phyloP scores from a whole-genome alignment of 2,797 vertebrate genomes.

The Falco novaeseelandiae region DNA sequence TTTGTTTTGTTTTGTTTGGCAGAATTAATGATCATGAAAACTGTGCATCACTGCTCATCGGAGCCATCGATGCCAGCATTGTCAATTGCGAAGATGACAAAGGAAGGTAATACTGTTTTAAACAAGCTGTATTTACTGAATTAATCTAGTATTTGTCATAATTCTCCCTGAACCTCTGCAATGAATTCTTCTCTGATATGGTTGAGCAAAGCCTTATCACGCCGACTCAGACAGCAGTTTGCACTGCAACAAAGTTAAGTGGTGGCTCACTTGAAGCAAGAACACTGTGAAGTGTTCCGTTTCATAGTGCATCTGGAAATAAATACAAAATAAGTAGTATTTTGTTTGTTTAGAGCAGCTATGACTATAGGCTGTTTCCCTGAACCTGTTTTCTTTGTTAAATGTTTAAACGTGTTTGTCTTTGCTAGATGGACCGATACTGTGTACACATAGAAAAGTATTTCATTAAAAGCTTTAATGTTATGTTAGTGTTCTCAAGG shows the following conservation, averaged over 20 bases:
- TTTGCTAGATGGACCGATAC: not conserved
- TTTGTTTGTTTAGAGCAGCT: not conserved
- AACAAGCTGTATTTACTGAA: not conserved
- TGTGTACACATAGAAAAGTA: not conserved
- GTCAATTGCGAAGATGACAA: conserved; percentile 88
- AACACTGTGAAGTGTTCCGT: not conserved
- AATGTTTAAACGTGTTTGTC: not conserved
- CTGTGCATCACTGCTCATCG: conserved; percentile 90
- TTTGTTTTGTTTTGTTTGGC: conserved; percentile 37
- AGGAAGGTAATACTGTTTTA: conserved; percentile 81
- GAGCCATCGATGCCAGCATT: conserved; percentile 90
- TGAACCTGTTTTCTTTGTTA: not conserved
- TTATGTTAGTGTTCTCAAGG: not conserved
- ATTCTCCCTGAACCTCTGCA: not conserved
- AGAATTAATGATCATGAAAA: conserved; percentile 93
- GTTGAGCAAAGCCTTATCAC: not conserved
- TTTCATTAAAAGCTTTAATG: not conserved
- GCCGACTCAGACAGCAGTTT: not conserved
- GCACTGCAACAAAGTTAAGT: not conserved
- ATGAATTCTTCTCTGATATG: not conserved
- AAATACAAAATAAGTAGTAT: not conserved
- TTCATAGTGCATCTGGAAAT: not conserved
- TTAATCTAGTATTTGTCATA: not conserved
- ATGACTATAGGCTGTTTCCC: not conserved
- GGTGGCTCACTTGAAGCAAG: not conserved